phyloP scores from a whole-genome alignment of 2,797 vertebrate genomes.

The Scyliorhinus canicula region DNA sequence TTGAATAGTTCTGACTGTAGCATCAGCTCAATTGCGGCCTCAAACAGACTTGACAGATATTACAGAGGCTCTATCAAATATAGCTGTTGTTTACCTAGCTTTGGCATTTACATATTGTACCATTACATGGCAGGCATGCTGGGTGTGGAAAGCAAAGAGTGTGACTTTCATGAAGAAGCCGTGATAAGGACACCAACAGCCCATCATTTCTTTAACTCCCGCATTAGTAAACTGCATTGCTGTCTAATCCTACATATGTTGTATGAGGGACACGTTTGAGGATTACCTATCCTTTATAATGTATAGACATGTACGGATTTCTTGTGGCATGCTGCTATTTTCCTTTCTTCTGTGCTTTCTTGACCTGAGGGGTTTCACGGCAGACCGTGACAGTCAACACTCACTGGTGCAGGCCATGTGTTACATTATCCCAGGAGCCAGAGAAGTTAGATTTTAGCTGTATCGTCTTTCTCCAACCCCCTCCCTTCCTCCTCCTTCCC shows the following conservation, averaged over 20 bases:
- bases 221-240: neutral
- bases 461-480: neutral
- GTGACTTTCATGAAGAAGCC: neutral
- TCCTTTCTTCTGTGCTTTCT: neutral
- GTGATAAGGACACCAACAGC: neutral
- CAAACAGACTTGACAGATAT: constrained; percentile 11
- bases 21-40: neutral
- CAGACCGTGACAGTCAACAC: neutral
- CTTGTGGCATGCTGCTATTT: neutral
- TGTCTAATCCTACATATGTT: neutral
- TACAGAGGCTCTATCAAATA: neutral
- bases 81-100: neutral
- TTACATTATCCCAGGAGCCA: neutral
- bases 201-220: neutral
- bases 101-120: constrained; percentile 28
- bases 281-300: neutral
- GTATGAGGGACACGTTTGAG: neutral
- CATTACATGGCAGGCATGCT: neutral
- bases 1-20: constrained; percentile 9
- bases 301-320: neutral
- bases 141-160: neutral
- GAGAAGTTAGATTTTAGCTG: neutral
- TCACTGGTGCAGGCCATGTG: neutral
- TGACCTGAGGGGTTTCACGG: neutral
- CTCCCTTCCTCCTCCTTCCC: neutral